Conservation (phyloP, 2,797 vertebrate species). For the Pachyuromys duprasi region DNA sequence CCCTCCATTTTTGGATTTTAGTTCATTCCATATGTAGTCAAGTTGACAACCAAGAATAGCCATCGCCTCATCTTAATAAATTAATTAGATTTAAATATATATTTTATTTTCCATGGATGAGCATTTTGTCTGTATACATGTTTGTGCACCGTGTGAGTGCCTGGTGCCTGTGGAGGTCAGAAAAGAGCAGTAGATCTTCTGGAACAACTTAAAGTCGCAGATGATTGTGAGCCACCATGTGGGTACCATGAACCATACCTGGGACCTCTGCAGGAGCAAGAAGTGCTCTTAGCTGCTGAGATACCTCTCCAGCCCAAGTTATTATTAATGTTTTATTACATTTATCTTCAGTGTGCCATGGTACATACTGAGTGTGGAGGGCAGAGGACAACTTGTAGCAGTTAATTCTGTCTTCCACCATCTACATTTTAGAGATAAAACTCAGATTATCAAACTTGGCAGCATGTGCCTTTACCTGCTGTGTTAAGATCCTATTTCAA, state of each 20-base stretch:
- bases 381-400: neutral
- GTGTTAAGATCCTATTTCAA: no score
- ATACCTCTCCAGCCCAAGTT: neutral
- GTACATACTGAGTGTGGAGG: neutral
- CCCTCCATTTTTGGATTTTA: neutral
- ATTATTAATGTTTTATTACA: neutral
- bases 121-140: neutral
- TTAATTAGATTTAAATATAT: neutral
- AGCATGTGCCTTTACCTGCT: neutral
- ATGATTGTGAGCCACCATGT: neutral
- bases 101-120: neutral
- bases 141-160: neutral
- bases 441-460: neutral
- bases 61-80: neutral
- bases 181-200: neutral
- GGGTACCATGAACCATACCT: neutral
- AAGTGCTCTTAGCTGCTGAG: neutral
- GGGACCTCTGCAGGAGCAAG: neutral
- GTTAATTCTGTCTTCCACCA: neutral
- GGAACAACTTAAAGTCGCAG: neutral
- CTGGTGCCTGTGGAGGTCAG: neutral
- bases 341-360: neutral
- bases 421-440: neutral
- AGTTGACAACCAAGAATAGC: neutral
- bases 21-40: neutral